phyloP scores from a whole-genome alignment of 2,797 vertebrate species.

The Takifugu ocellatus region DNA sequence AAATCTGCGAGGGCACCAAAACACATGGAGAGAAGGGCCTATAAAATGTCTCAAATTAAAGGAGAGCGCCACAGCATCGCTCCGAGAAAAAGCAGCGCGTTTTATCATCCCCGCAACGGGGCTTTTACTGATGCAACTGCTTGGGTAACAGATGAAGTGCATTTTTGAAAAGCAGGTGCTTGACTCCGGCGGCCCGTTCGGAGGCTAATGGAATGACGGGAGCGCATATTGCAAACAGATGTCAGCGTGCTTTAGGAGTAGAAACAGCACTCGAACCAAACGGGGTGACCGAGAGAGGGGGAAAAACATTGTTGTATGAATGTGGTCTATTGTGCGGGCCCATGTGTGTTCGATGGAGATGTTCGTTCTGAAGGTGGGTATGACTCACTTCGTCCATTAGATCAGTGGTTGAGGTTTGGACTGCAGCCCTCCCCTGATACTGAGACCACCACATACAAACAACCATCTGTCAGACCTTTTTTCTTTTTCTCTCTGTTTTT shows the following conservation, averaged over 20 bases:
- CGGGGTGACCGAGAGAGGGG: slow-evolving; percentile 57
- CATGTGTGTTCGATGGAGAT: slow-evolving; percentile 69
- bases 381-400: slow-evolving; percentile 80
- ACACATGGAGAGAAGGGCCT: slow-evolving; percentile 65
- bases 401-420: slow-evolving; percentile 76
- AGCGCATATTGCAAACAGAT: slow-evolving; percentile 56
- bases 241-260: slow-evolving; percentile 34
- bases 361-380: slow-evolving; percentile 65
- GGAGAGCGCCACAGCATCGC: slow-evolving; percentile 55
- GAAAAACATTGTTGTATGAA: slow-evolving; percentile 53
- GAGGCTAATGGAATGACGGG: slow-evolving; percentile 53
- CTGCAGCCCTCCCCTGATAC: slow-evolving; percentile 63
- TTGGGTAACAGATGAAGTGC: slow-evolving; percentile 27
- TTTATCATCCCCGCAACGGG: slow-evolving; percentile 31
- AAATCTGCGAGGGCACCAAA: slow-evolving; percentile 65
- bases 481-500: slow-evolving; percentile 35
- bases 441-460: slow-evolving; percentile 65
- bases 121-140: slow-evolving; percentile 30
- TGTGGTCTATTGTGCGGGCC: slow-evolving; percentile 61
- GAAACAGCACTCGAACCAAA: slow-evolving; percentile 26
- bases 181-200: slow-evolving; percentile 44
- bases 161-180: slow-evolving; percentile 63
- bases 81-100: slow-evolving; percentile 12
- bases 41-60: slow-evolving; percentile 68
- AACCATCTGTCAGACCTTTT: slow-evolving; percentile 76